Evolutionary conservation across 1,140 invertebrate genomes (phyloP), one percentile per base, ranked within the genome.

Genomic region (Gonatopus flavifemur): DNA sequence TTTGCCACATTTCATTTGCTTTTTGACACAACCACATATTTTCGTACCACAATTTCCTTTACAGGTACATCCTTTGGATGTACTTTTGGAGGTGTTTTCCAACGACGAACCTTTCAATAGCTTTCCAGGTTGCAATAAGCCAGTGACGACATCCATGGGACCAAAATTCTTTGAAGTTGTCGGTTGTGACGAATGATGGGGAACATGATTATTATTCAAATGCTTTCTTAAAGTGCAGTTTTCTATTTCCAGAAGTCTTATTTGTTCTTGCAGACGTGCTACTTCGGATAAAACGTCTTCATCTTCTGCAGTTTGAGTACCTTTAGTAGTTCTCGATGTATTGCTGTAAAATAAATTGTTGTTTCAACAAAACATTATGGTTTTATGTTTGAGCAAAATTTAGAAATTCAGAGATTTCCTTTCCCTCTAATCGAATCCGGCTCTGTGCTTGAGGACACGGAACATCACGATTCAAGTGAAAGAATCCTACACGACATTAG

Each of bases 11-110:
- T 9, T 13, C 3, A 32, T 7, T 7, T 53, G 13, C 19, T 56
- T 67, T 24, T 63, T 70, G 0, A 67, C 55, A 38, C 69, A 71
- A 1, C 66, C 63, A 45, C 69, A 71, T 12, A 40, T 38, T 28
- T 57, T 65, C 1, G 21, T 54, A 0, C 43, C 30, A 30, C 69
- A 71, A 25, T 52, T 54, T 7, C 50, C 49, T 28, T 58, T 67
- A 41, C 67, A 71, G 6, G 32, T 38, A 32, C 69, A 71, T 10
- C 44, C 56, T 48, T 45, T 59, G n/a, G n/a, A n/a, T n/a, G 37
- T 13, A 35, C 22, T 38, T 21, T 46, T 9, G 20, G 10, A 13
- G 8, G 43, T 12, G 7, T 21, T 10, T 18, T 13, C 16, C 13
- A 7, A 9, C 0, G n/a, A n/a, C n/a, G n/a, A n/a, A n/a, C n/a